Conservation (phyloP, 2,797 vertebrate genomes). For the Amniataba percoides region DNA sequence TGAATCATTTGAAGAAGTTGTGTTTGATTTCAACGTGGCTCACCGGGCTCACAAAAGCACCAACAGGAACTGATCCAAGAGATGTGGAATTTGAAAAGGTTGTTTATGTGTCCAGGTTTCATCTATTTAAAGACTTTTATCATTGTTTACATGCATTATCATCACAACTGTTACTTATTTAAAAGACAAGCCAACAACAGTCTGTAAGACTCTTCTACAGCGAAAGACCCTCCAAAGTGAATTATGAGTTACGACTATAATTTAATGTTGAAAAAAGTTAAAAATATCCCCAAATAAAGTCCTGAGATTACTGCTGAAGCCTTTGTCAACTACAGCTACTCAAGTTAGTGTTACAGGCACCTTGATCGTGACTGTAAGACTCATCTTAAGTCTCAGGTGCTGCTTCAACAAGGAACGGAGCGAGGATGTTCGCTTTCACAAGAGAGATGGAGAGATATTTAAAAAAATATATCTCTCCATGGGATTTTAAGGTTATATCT, state of each 20-base stretch:
- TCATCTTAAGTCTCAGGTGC: constrained; percentile 52
- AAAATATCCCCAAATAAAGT: not conserved
- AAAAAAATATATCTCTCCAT: not conserved
- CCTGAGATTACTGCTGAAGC: constrained; percentile 3
- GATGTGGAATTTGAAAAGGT: not conserved
- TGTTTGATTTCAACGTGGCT: constrained; percentile 22
- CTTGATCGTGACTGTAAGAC: constrained; percentile 41
- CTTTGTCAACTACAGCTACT: constrained; percentile 6
- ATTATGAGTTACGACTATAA: not conserved
- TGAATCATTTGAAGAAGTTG: constrained; percentile 23
- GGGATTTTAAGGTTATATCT: not conserved
- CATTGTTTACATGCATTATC: constrained; percentile 53
- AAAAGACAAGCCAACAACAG: constrained; percentile 22
- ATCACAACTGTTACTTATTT: constrained; percentile 19
- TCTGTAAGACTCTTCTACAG: not conserved
- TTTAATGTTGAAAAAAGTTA: not conserved
- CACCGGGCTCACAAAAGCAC: constrained; percentile 24
- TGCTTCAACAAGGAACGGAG: not conserved
- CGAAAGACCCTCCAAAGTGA: not conserved
- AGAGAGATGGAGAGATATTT: too few species aligned
- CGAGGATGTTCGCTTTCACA: not conserved
- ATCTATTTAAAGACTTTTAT: constrained; percentile 26
- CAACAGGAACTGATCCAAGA: not conserved
- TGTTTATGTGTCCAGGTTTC: constrained; percentile 1
- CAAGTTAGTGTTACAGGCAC: constrained; percentile 20